Conservation (phyloP, 1,140 invertebrate species). For the Muscidifurax raptorellus region DNA sequence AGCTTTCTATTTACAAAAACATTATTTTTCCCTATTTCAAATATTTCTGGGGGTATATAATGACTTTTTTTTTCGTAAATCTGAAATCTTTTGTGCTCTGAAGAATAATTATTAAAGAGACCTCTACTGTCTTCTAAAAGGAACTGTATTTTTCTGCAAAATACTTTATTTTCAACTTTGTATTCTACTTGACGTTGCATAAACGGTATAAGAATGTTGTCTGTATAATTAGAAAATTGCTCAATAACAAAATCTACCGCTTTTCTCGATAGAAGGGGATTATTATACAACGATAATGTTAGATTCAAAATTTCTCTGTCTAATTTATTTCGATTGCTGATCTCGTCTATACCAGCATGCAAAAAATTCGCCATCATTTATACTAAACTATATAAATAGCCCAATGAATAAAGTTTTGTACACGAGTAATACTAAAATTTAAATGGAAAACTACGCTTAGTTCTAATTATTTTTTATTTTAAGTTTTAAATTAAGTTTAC, state of each 20-base stretch:
- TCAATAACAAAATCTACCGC: slow-evolving; percentile 46
- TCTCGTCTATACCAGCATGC: not conserved
- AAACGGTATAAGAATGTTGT: slow-evolving; percentile 49
- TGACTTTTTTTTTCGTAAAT: slow-evolving; percentile 20
- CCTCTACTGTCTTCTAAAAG: slow-evolving; percentile 51
- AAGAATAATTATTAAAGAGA: slow-evolving; percentile 43
- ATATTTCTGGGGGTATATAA: not conserved
- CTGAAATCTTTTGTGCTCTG: slow-evolving; percentile 49
- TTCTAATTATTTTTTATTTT: no score
- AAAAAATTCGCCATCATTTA: not conserved
- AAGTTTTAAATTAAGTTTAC: no score
- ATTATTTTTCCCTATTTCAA: slow-evolving; percentile 13
- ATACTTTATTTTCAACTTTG: slow-evolving; percentile 33
- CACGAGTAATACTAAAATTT: not conserved
- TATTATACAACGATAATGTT: slow-evolving; percentile 52
- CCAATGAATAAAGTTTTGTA: not conserved
- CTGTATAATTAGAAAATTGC: slow-evolving; percentile 45
- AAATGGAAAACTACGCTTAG: not conserved
- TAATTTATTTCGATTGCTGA: not conserved
- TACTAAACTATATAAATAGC: not conserved
- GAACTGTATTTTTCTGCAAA: slow-evolving; percentile 45
- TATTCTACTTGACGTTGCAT: slow-evolving; percentile 47
- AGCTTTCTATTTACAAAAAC: not conserved
- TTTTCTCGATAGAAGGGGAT: slow-evolving; percentile 52
- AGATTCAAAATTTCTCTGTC: not conserved